phyloP scores from a whole-genome alignment of 2,113 vertebrate genomes.

The Megatriorchis doriae region DNA sequence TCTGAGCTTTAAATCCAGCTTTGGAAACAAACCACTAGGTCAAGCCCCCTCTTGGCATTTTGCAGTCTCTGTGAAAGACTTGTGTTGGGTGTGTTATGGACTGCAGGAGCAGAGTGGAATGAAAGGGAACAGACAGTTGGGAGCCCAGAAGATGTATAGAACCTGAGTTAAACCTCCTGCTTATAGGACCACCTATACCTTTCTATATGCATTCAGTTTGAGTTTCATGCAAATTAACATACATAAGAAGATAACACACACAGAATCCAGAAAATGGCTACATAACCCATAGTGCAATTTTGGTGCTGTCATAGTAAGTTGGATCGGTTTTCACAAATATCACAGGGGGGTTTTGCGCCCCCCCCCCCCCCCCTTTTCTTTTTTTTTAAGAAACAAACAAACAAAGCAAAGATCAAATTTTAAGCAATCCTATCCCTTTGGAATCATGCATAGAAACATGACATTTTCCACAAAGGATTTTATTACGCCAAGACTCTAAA shows the following conservation, averaged over 20 bases:
- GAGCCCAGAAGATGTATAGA: accelerated
- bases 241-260: not conserved
- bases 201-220: not conserved
- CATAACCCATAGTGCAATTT: not conserved
- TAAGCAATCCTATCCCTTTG: not conserved
- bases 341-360: not conserved
- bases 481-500: not conserved
- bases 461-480: not conserved
- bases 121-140: not conserved
- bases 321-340: not conserved
- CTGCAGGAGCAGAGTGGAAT: not conserved
- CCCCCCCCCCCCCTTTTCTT: accelerated
- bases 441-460: not conserved
- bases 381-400: not conserved
- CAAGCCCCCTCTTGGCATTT: not conserved
- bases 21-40: not conserved
- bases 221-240: not conserved
- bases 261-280: not conserved
- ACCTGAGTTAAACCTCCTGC: not conserved
- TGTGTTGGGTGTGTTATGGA: not conserved
- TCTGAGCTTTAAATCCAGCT: not conserved
- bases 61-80: not conserved
- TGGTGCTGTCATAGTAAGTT: not conserved
- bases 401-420: not conserved
- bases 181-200: not conserved